These are phyloP conservation scores for Drosophila albomicans DNA, from an alignment of 1,140 invertebrate genomes.

Conservation along the genomic window DNA sequence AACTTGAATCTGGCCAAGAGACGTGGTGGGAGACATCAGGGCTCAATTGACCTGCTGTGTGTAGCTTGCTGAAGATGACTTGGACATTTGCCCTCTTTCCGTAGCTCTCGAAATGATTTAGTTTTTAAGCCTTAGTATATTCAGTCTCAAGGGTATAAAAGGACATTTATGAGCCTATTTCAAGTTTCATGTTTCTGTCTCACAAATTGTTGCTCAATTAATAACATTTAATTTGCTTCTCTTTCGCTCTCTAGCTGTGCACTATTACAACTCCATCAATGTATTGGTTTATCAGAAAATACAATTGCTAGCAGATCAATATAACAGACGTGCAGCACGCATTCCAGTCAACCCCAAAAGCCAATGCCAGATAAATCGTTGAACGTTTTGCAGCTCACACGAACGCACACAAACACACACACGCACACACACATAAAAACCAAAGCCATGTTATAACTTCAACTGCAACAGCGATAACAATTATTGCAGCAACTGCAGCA, in stretches of 20 bases:
- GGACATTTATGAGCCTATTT: constrained; percentile 13
- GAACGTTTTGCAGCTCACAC: constrained; percentile 3
- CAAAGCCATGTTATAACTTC: constrained; percentile 28
- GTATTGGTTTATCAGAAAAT: not conserved
- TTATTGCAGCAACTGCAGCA: constrained; percentile 29
- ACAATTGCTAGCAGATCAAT: constrained; percentile 18
- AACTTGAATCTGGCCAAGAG: not conserved
- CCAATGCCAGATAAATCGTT: constrained; percentile 35
- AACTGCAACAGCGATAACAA: constrained; percentile 29
- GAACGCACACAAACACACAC: constrained; percentile 30
- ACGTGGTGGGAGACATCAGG: not conserved
- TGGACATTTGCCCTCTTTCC: constrained; percentile 16
- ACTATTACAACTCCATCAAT: not conserved
- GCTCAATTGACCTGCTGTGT: constrained; percentile 38
- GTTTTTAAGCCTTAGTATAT: constrained; percentile 15
- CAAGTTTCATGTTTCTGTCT: not conserved
- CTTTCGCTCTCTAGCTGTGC: too few relatives aligned
- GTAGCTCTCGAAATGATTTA: constrained; percentile 22
- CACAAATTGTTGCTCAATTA: constrained; percentile 20
- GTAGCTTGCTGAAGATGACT: constrained; percentile 22
- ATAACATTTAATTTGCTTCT: too few relatives aligned
- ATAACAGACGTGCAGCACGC: not conserved
- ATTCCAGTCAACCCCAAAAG: not conserved
- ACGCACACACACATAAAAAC: constrained; percentile 33
- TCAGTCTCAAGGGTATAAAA: not conserved